A percentile compares a stretch with the other conserved stretches of the same genome.
These are phyloP conservation scores for Xenopus petersii DNA, from an alignment of 2,797 vertebrate genomes.

Conservation along the genomic window DNA sequence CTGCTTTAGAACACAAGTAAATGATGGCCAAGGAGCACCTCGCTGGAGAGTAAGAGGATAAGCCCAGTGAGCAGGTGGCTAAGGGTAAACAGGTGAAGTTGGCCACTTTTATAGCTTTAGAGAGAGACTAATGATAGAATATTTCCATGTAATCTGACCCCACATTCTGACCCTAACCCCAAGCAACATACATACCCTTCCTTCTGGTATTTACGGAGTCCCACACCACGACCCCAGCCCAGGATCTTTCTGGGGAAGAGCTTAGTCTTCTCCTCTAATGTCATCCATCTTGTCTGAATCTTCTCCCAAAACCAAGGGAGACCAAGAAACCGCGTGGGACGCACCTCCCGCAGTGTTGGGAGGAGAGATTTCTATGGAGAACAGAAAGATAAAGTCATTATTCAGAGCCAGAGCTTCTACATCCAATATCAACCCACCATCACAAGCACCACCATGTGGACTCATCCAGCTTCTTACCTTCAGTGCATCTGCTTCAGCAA, in stretches of 20 bases:
- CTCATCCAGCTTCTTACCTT: constrained; percentile 60
- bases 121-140: too few relatives aligned
- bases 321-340: constrained; percentile 21
- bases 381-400: not conserved
- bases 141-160: too few relatives aligned
- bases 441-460: too few relatives aligned
- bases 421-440: not conserved
- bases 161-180: too few relatives aligned
- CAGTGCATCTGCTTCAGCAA: constrained; percentile 72
- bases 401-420: not conserved
- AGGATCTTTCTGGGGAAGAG: constrained; percentile 12
- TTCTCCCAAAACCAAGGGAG: constrained; percentile 20
- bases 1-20: too few relatives aligned
- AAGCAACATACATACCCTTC: not conserved
- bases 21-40: too few relatives aligned
- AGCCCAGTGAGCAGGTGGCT: too few relatives aligned
- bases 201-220: not conserved
- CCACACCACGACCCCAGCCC: constrained; percentile 5
- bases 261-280: not conserved
- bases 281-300: constrained; percentile 11
- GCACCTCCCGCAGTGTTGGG: not conserved
- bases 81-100: too few relatives aligned
- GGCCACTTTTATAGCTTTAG: too few relatives aligned
- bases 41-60: too few relatives aligned
- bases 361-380: constrained; percentile 7